A percentile compares a stretch with the other conserved stretches of the same genome.
These are phyloP conservation scores for Vanessa cardui DNA, from an alignment of 2,888 invertebrate genomes.

Conservation along the genomic window DNA sequence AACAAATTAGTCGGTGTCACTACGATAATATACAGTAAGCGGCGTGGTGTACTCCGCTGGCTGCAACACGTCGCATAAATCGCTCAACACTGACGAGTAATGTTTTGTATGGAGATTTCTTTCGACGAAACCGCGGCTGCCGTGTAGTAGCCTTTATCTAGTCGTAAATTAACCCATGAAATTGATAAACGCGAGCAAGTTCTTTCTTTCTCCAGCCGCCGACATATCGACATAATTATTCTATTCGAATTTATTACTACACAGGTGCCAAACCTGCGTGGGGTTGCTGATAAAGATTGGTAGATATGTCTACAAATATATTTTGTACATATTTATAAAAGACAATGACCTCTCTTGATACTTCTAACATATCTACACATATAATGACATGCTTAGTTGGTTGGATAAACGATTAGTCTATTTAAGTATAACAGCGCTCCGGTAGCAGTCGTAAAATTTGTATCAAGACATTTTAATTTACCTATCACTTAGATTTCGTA, in stretches of 20 bases:
- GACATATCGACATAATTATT: conserved; percentile 46
- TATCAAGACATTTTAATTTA: neutral
- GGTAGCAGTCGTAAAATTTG: too few relatives aligned
- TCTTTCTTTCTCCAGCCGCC: conserved; percentile 43
- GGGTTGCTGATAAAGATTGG: neutral
- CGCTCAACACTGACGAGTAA: conserved; percentile 77
- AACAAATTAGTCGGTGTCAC: conserved; percentile 82
- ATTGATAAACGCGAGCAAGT: conserved; percentile 64
- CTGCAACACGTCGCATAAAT: conserved; percentile 77
- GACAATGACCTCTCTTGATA: conserved; percentile 8
- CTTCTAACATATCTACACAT: neutral
- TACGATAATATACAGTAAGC: conserved; percentile 81
- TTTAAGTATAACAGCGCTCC: too few relatives aligned
- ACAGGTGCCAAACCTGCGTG: conserved; percentile 20
- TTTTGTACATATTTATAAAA: neutral
- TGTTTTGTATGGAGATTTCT: conserved; percentile 84
- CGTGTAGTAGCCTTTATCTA: conserved; percentile 78
- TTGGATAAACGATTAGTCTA: neutral
- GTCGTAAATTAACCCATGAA: conserved; percentile 76
- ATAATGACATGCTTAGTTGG: neutral
- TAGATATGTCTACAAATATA: neutral
- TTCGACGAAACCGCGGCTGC: conserved; percentile 71
- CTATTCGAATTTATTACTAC: conserved; percentile 41
- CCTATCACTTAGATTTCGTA: neutral
- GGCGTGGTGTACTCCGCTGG: conserved; percentile 64